Evolutionary conservation across 2,888 invertebrate genomes (phyloP).

Genomic region (Dioctria linearis): DNA sequence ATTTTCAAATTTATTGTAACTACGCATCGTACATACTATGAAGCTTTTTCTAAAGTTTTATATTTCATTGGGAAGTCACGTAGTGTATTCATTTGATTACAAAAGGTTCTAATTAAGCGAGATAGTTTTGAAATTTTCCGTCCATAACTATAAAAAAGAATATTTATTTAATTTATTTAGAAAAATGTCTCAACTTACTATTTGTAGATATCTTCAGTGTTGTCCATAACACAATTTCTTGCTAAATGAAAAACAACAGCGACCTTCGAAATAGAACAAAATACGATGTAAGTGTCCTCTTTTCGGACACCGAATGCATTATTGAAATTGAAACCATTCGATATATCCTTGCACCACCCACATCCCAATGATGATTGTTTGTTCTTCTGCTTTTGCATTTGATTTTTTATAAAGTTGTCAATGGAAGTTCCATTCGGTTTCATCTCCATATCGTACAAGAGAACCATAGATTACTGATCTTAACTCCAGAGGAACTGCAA

Average conservation of each 20-base stretch:
- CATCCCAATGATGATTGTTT: slow-evolving; percentile 80
- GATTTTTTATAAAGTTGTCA: slow-evolving; percentile 77
- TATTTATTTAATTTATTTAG: too few relatives aligned
- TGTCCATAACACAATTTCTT: slow-evolving; percentile 79
- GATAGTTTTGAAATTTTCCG: slow-evolving; percentile 71
- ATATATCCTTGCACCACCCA: slow-evolving; percentile 74
- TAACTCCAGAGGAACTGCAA: slow-evolving; percentile 81
- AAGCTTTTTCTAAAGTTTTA: slow-evolving; percentile 77
- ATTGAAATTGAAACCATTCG: slow-evolving; percentile 77
- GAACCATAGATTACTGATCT: slow-evolving; percentile 82
- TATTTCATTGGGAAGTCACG: slow-evolving; percentile 72
- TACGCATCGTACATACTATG: slow-evolving; percentile 80
- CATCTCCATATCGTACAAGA: slow-evolving; percentile 78
- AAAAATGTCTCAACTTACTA: slow-evolving; percentile 77
- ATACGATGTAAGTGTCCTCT: slow-evolving; percentile 79
- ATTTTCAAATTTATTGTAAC: slow-evolving; percentile 68
- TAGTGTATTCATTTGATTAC: slow-evolving; percentile 71
- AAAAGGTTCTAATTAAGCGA: slow-evolving; percentile 70
- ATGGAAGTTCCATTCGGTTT: slow-evolving; percentile 82
- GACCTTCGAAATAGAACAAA: slow-evolving; percentile 76
- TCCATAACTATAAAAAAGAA: slow-evolving; percentile 69
- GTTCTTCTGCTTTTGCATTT: slow-evolving; percentile 79
- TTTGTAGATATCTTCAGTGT: slow-evolving; percentile 76
- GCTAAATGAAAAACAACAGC: slow-evolving; percentile 81
- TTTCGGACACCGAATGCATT: slow-evolving; percentile 77